Conservation (phyloP, 2,888 invertebrate species). For the Odontocolon sp. region DNA sequence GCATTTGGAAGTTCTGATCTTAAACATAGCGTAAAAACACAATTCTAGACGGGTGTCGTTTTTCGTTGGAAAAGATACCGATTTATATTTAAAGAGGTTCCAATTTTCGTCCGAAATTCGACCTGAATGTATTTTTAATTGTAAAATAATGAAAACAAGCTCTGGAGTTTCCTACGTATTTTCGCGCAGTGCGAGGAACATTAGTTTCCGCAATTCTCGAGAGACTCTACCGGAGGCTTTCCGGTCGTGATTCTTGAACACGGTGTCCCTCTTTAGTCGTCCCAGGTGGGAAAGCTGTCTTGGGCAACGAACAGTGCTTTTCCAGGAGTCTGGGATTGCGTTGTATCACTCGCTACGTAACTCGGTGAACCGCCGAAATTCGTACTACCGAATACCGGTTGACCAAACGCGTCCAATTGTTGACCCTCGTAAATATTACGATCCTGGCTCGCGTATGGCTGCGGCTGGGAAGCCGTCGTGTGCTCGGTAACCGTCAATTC, state of each 20-base stretch:
- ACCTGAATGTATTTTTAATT: constrained; percentile 9
- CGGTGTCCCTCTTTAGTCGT: constrained; percentile 82
- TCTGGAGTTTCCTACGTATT: not conserved
- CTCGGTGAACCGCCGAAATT: constrained; percentile 79
- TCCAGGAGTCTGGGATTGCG: constrained; percentile 65
- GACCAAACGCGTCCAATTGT: constrained; percentile 77
- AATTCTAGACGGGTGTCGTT: too few species aligned
- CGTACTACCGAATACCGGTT: constrained; percentile 78
- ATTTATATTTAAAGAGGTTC: too few species aligned
- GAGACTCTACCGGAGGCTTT: constrained; percentile 11
- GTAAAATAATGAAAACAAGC: constrained; percentile 44
- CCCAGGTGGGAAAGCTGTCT: constrained; percentile 85
- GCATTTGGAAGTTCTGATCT: too few species aligned
- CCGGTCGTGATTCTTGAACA: constrained; percentile 46
- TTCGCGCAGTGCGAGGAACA: not conserved
- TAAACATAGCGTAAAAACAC: too few species aligned
- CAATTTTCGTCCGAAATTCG: too few species aligned
- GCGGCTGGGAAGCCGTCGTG: constrained; percentile 72
- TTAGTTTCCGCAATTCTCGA: constrained; percentile 42
- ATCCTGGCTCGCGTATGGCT: constrained; percentile 71
- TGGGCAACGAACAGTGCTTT: constrained; percentile 83
- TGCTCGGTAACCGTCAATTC: constrained; percentile 85
- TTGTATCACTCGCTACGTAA: constrained; percentile 68
- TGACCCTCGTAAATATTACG: constrained; percentile 78
- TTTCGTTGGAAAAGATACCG: too few species aligned